Percentiles rank a stretch among this genome's conserved stretches.
Conservation (phyloP, 1,140 invertebrate species). For the Drosophila lowei region DNA sequence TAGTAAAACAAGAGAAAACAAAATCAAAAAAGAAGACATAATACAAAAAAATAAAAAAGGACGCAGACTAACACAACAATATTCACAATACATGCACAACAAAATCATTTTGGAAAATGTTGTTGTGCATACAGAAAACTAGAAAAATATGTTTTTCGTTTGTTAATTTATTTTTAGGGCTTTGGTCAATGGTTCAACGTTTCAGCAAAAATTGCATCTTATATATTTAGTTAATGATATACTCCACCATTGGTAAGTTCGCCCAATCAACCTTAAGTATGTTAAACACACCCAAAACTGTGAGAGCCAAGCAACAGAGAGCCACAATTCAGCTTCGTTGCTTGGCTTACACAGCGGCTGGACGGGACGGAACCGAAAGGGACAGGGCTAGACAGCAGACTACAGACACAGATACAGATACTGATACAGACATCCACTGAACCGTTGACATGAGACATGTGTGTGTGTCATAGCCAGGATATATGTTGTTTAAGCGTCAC, state of each 20-base stretch:
- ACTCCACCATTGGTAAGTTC: constrained; percentile 96
- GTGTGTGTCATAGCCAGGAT: background rate
- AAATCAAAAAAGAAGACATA: background rate
- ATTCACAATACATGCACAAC: constrained; percentile 51
- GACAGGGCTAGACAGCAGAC: background rate
- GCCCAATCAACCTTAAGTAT: constrained; percentile 35
- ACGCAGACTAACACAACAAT: constrained; percentile 20
- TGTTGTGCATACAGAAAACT: constrained; percentile 65
- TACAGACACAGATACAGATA: too few relatives aligned
- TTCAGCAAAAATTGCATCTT: constrained; percentile 96
- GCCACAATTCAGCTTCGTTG: background rate
- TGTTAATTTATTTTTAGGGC: constrained; percentile 87
- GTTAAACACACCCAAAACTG: constrained; percentile 10
- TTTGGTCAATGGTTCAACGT: constrained; percentile 89
- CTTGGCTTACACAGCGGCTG: constrained; percentile 3
- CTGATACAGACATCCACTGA: background rate
- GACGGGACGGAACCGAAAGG: constrained; percentile 1
- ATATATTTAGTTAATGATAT: constrained; percentile 99
- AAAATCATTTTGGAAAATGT: constrained; percentile 48
- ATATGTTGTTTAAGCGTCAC: constrained; percentile 44
- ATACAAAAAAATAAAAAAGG: constrained; percentile 6
- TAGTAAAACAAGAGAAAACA: constrained; percentile 4
- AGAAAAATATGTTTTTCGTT: constrained; percentile 79
- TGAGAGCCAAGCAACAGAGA: constrained; percentile 18
- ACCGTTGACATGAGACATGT: constrained; percentile 6